Conservation (phyloP, 2,797 vertebrate species). For the Cottoperca gobio region DNA sequence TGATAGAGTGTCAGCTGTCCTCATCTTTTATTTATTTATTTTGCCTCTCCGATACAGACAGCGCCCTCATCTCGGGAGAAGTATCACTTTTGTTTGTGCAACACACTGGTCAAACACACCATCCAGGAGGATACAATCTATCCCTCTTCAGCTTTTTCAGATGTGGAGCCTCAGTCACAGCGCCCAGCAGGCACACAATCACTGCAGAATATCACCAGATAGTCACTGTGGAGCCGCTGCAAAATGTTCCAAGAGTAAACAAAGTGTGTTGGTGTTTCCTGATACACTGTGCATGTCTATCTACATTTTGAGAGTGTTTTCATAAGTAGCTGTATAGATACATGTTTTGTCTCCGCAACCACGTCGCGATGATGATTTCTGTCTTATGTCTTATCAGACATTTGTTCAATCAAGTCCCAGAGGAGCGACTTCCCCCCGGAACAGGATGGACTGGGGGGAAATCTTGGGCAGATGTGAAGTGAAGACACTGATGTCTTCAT, state of each 20-base stretch:
- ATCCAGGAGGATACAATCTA: slow-evolving; percentile 62
- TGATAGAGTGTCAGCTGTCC: slow-evolving; percentile 49
- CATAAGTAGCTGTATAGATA: slow-evolving; percentile 18
- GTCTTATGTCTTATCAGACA: slow-evolving; percentile 58
- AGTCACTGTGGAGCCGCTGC: slow-evolving; percentile 66
- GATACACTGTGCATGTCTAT: slow-evolving; percentile 9
- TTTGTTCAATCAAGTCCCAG: slow-evolving; percentile 50
- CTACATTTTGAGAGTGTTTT: slow-evolving; percentile 19
- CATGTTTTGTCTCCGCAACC: slow-evolving; percentile 55
- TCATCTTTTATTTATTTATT: slow-evolving; percentile 10
- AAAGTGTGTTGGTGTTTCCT: slow-evolving; percentile 25
- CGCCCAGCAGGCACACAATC: slow-evolving; percentile 46
- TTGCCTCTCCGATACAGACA: slow-evolving; percentile 14
- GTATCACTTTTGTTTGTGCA: slow-evolving; percentile 51
- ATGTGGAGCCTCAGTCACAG: slow-evolving; percentile 33
- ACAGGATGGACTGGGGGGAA: slow-evolving; percentile 60
- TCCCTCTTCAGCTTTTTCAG: slow-evolving; percentile 52
- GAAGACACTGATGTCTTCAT: slow-evolving; percentile 84
- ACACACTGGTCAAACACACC: slow-evolving; percentile 57
- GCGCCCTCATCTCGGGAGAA: slow-evolving; percentile 36
- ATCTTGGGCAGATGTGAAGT: slow-evolving; percentile 75
- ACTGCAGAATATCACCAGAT: slow-evolving; percentile 58
- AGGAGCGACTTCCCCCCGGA: slow-evolving; percentile 51
- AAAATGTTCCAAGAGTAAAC: slow-evolving; percentile 54
- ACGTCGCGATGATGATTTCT: background rate